phyloP scores from a whole-genome alignment of 2,113 vertebrate species.

The Bombycilla garrulus region DNA sequence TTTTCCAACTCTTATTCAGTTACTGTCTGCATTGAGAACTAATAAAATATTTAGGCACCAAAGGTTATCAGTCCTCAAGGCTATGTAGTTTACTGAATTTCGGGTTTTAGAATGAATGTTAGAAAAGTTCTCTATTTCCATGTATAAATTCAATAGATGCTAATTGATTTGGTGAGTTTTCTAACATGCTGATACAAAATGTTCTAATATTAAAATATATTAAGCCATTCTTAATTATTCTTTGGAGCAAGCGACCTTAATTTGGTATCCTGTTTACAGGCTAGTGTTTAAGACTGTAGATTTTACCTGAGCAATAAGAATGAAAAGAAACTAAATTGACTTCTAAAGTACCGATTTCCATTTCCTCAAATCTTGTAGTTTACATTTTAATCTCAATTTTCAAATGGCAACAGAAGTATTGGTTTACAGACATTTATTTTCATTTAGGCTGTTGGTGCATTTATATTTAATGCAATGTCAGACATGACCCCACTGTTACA shows the following conservation, averaged over 20 bases:
- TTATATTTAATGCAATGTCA: not conserved
- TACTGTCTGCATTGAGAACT: not conserved
- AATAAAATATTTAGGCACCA: slow-evolving; percentile 1
- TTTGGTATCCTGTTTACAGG: not conserved
- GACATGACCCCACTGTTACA: not conserved
- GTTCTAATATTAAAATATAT: not conserved
- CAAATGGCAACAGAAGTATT: not conserved
- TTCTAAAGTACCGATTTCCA: not conserved
- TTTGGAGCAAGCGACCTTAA: not conserved
- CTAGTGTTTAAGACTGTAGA: not conserved
- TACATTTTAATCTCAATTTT: not conserved
- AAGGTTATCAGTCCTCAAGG: not conserved
- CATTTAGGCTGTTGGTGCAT: not conserved
- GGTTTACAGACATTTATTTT: not conserved
- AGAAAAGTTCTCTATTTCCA: not conserved
- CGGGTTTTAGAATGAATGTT: not conserved
- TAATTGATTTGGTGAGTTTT: not conserved
- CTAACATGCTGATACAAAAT: not conserved
- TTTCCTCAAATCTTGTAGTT: not conserved
- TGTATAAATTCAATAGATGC: not conserved
- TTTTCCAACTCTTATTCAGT: not conserved
- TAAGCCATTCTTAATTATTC: not conserved
- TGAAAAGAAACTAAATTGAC: not conserved
- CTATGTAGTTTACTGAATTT: not conserved
- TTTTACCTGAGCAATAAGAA: slow-evolving; percentile 8